Base-by-base conservation (phyloP, 2,113 vertebrate species). In the Alethe castanea region DNA sequence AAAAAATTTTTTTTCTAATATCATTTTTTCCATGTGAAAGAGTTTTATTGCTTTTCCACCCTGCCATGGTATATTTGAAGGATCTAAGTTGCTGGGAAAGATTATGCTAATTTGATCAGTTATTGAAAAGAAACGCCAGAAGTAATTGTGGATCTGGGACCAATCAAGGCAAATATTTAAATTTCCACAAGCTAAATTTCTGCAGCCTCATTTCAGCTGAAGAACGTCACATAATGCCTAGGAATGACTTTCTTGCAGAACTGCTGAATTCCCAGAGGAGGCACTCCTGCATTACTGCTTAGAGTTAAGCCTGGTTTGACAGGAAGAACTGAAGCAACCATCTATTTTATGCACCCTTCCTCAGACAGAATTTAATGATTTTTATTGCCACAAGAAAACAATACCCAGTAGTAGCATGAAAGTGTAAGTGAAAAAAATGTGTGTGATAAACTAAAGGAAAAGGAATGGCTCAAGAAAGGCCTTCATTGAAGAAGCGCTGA, bases 211-310 rank as follows among this genome's bases (percentile, higher is more conserved):
- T 88, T 94, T 92, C 87, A 70, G 8, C 53, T 44, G 40, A 94
- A 69, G 45, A 93, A 83, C 56, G 33, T 85, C 71, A 64, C 48
- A 50, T 38, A 92, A 94, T 72, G 71, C 57, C 61, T 59, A 50
- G 52, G 69, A 44, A 86, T 79, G 67, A 92, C 89, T 95, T 88
- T 77, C 94, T 94, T 98, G 98, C 96, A 98, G 95, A 96, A 85
- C 95, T 73, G 17, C 78, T 85, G 85, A 81, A 96, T 94, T 94
- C 98, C 98, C 98, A 97, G 95, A 96, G 97, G 98, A 98, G 98
- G 98, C 98, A 98, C 96, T 97, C 92, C 90, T 94, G 97, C 66
- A 97, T 89, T 88, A 92, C 96, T 78, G 67, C 95, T 96, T 84
- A 92, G 92, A 95, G 90, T 94, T 79, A 71, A 87, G 86, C 72